These are phyloP conservation scores for Doryteuthis pealeii DNA, from an alignment of 1,140 invertebrate genomes.

Conservation along the genomic window DNA sequence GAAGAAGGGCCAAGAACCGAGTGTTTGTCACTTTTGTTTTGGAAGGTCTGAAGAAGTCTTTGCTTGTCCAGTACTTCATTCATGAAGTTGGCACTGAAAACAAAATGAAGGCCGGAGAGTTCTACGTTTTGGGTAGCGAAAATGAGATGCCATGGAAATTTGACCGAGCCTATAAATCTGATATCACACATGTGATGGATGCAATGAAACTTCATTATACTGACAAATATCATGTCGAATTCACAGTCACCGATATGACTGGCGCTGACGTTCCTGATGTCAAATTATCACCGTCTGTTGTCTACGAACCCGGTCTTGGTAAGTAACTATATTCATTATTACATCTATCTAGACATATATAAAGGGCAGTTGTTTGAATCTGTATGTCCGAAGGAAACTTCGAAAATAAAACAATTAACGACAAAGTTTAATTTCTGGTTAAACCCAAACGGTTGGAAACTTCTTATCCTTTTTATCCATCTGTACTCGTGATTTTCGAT, in stretches of 20 bases:
- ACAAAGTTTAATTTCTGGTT: too few relatives aligned
- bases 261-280: not conserved
- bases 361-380: too few relatives aligned
- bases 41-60: conserved; percentile 27
- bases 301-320: conserved; percentile 19
- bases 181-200: conserved; percentile 26
- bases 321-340: conserved; percentile 1
- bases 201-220: conserved; percentile 16
- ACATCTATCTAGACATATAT: too few relatives aligned
- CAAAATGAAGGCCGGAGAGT: conserved; percentile 24
- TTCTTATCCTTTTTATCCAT: too few relatives aligned
- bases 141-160: conserved; percentile 29
- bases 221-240: conserved; percentile 21
- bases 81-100: not conserved
- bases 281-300: conserved; percentile 17
- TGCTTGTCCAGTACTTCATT: conserved; percentile 19
- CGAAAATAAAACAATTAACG: too few relatives aligned
- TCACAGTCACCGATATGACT: conserved; percentile 16
- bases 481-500: too few relatives aligned
- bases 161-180: conserved; percentile 29
- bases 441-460: too few relatives aligned
- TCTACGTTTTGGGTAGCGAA: conserved; percentile 32
- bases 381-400: too few relatives aligned
- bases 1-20: conserved; percentile 15
- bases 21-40: conserved; percentile 29